Base-by-base conservation (phyloP, 2,888 invertebrate genomes). In the Crossocerus cetratus region DNA sequence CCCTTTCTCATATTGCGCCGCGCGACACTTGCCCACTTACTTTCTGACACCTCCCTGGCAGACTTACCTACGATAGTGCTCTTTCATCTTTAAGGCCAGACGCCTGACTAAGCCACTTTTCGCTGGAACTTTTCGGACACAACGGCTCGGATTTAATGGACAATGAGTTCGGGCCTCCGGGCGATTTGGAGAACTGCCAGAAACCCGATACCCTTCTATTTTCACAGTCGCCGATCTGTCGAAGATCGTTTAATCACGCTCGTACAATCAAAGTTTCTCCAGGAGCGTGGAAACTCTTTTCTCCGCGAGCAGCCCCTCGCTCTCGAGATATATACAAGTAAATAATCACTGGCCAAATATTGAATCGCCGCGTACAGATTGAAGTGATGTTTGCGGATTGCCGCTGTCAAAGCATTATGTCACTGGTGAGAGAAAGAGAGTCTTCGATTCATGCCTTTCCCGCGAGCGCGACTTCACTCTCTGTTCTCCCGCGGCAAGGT, bases 171-270 rank as follows among this genome's bases (percentile, higher is more conserved):
- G 66, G 44, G n/a, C 44, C 61, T 16, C 43, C 44, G 60, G 44
- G 32, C 32, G 60, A 32, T 56, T 71, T 74, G 66, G 74, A 65
- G 60, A 66, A 45, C 20, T 74, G 66, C 65, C 66, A 66, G 60
- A 67, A 60, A 53, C 42, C 32, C 16, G 60, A 63, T 59, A 49
- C 49, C 65, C 20, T 57, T 71, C 60, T 65, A 63, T 49, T 63
- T 60, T 70, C 58, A 42, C 20, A 43, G 22, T 21, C 44, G 42
- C 58, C 62, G 56, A 69, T 49, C 45, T 57, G 49, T 56, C 45
- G 58, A 58, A 65, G 43, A 20, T 57, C 49, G n/a, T 22, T 20
- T 22, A 21, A 8, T 13, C 18, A 43, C 11, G 5, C 3, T 43
- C n/a, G 32, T 32, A 32, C 56, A 14, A 18, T 8, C 32, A 2